Evolutionary conservation across 2,888 invertebrate genomes (phyloP), one percentile per base, ranked within the genome.

Genomic region (Eupelmus urozonus): DNA sequence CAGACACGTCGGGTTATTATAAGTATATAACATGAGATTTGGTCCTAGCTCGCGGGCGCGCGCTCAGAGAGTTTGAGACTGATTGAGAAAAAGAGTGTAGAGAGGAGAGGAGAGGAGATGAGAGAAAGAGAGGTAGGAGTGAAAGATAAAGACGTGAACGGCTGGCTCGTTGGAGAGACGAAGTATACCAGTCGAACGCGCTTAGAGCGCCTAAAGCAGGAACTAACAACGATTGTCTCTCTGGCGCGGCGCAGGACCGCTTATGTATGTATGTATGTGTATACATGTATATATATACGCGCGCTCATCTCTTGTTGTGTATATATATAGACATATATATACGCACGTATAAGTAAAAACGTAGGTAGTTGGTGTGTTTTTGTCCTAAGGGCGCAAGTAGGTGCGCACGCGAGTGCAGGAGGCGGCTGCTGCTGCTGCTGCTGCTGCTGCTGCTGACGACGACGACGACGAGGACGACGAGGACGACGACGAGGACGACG

Each of bases 181-280:
- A n/a, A n/a, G n/a, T 34, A 34, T 34, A 9, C 34, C 9, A 9
- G 34, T 34, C 34, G 34, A 3, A 5, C 49, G 16, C 16, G 49
- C 49, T n/a, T 49, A 11, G 49, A 49, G 16, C n/a, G 16, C 7
- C 49, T 9, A 25, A 11, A 29, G 0, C 29, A 29, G 29, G 13
- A 25, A 59, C 18, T 4, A 59, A 16, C n/a, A 59, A 59, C 59
- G 59, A 59, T 59, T 59, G 59, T 59, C 59, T 59, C 59, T 29
- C 29, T 11, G 59, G 16, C 59, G 9, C 42, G 62, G 40, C 34
- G 34, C 34, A 34, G 34, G 34, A 34, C 34, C 34, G 34, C 9
- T 34, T n/a, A n/a, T n/a, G n/a, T n/a, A n/a, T n/a, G n/a, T n/a
- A n/a, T n/a, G n/a, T n/a, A n/a, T n/a, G n/a, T n/a, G n/a, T n/a